Conservation (phyloP, 2,113 vertebrate species). For the Pomatostomus ruficeps region DNA sequence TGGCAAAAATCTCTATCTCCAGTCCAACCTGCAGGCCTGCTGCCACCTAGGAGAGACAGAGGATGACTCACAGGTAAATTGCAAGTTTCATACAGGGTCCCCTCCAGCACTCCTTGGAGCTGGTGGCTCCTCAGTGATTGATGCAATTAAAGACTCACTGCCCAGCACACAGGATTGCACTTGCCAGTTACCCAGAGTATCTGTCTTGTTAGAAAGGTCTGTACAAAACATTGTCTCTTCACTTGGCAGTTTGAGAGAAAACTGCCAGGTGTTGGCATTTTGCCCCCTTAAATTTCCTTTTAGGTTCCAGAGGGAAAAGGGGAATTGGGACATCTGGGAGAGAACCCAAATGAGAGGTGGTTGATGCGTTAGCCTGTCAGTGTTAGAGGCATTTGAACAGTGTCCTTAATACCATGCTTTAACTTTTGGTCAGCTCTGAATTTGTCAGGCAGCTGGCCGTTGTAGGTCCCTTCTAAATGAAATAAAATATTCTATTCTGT, state of each 20-base stretch:
- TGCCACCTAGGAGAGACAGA: conserved; percentile 76
- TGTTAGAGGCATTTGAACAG: neutral
- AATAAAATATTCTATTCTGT: neutral
- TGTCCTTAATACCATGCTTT: neutral
- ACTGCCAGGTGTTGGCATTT: neutral
- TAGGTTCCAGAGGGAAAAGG: neutral
- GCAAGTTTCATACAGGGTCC: neutral
- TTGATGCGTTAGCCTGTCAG: neutral
- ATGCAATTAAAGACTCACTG: neutral
- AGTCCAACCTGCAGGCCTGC: conserved; percentile 82
- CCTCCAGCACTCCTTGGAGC: neutral
- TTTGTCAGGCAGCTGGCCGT: neutral
- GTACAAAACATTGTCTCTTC: neutral
- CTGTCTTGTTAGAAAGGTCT: neutral
- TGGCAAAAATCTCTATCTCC: conserved; percentile 80
- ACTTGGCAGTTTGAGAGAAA: neutral
- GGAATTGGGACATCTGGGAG: neutral
- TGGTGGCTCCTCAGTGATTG: neutral
- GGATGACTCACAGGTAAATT: neutral
- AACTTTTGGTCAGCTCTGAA: neutral
- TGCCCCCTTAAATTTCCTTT: neutral
- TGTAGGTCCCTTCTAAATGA: neutral
- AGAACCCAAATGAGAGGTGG: neutral
- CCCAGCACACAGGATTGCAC: neutral
- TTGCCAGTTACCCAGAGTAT: neutral